Evolutionary conservation across 2,113 vertebrate genomes (phyloP).

Genomic region (Bos taurus): DNA sequence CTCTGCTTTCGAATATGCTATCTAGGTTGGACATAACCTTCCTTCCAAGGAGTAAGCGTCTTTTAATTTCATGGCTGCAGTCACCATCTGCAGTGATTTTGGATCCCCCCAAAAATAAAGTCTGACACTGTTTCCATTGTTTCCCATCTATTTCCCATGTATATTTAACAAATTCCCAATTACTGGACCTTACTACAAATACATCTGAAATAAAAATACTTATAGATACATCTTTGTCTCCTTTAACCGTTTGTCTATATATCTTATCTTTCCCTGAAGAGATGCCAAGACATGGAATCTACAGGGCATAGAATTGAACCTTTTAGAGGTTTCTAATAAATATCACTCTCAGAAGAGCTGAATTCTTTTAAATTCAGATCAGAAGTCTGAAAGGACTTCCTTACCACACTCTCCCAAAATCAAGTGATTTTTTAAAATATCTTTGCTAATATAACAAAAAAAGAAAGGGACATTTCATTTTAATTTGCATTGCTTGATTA

Average conservation of each 20-base stretch:
- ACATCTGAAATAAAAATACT: not conserved
- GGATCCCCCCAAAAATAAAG: no score
- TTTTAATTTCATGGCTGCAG: no score
- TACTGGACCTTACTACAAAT: not conserved
- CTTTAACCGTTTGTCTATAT: not conserved
- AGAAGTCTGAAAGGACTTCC: not conserved
- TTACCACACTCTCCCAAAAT: not conserved
- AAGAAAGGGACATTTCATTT: not conserved
- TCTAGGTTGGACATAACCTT: no score
- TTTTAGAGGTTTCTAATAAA: not conserved
- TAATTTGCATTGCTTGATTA: constrained; percentile 36
- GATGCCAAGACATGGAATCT: not conserved
- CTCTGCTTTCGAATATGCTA: no score
- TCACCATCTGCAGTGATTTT: no score
- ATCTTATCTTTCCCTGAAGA: not conserved
- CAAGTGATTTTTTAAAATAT: not conserved
- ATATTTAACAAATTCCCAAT: not conserved
- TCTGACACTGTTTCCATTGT: no score
- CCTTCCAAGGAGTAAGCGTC: no score
- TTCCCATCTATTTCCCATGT: no score
- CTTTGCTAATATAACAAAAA: not conserved
- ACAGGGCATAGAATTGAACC: not conserved
- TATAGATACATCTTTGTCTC: not conserved
- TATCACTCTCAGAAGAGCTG: not conserved
- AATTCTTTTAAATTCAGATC: not conserved